Evolutionary conservation across 2,888 invertebrate genomes (phyloP).

Genomic region (Cyaniris semiargus): DNA sequence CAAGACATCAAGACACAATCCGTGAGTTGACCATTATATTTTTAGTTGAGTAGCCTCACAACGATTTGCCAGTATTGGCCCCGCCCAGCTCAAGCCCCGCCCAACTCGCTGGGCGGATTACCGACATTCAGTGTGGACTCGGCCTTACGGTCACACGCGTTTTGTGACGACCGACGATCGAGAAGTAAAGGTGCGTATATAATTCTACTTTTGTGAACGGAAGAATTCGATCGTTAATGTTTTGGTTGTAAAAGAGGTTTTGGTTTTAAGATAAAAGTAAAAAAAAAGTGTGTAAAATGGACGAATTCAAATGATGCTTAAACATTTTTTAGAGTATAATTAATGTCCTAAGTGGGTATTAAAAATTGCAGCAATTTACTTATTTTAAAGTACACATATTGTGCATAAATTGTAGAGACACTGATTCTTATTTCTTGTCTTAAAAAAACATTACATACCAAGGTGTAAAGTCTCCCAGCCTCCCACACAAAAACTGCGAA

Average conservation of each 20-base stretch:
- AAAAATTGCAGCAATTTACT: too few relatives aligned
- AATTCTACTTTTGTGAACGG: background rate
- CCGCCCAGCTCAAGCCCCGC: constrained; percentile 69
- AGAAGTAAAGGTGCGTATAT: constrained; percentile 45
- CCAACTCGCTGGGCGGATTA: constrained; percentile 60
- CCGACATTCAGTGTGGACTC: constrained; percentile 52
- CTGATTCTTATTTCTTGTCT: too few relatives aligned
- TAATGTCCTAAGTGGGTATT: too few relatives aligned
- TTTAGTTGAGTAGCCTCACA: constrained; percentile 53
- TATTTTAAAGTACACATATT: too few relatives aligned
- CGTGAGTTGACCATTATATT: constrained; percentile 57
- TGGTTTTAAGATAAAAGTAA: too few relatives aligned
- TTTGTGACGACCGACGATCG: constrained; percentile 32
- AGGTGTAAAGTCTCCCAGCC: too few relatives aligned
- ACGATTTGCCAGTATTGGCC: constrained; percentile 64
- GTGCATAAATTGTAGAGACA: too few relatives aligned
- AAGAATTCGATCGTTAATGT: background rate
- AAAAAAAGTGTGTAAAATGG: background rate
- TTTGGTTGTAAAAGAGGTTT: background rate
- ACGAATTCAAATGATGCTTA: background rate
- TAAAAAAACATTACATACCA: too few relatives aligned
- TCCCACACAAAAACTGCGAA: too few relatives aligned
- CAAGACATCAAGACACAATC: background rate
- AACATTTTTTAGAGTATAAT: too few relatives aligned
- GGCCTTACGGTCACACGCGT: constrained; percentile 47